Evolutionary conservation across 1,140 invertebrate species (phyloP), one percentile per base, ranked within the genome.

Genomic region (Helicoverpa zea): DNA sequence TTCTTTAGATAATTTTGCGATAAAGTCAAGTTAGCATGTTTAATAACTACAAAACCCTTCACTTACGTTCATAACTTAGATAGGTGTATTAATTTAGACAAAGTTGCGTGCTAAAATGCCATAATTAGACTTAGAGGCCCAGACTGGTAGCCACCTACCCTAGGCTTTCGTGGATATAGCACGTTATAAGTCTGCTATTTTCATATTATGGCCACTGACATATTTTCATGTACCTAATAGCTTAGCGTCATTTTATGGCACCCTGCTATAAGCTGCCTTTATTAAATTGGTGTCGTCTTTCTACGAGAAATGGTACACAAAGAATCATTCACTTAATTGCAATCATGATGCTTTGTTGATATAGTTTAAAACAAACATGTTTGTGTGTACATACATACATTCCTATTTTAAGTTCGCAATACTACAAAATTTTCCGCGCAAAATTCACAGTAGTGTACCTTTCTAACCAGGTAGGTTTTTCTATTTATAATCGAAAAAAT

Each of bases 111-210:
- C 51, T 58, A 47, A 59, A 58, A 18, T 14, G 54, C 16, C 51
- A 58, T 74, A 58, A 58, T 16, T 18, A 35, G 54, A 16, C n/a
- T 23, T 49, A 10, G 43, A 43, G 16, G 18, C 23, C 43, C 30
- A 68, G 64, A 49, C 43, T 18, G n/a, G 30, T 61, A 18, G 43
- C n/a, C 43, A 49, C 64, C 64, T 68, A 23, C 43, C 43, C 43
- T 68, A 68, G 64, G 11, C 49, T 49, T 18, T 49, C 64, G 64
- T 68, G 64, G 10, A 16, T 49, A 68, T 12, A 18, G 14, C 58
- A 30, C 12, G 58, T 61, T 13, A 61, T 10, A 10, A 3, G 58
- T 43, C 12, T 61, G 12, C 18, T 12, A 9, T 58, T 18, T 12
- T 7, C 23, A 61, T 29, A 18, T 61, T 14, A 47, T 49, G 64